Evolutionary conservation across 2,888 invertebrate genomes (phyloP).

Genomic region (Tachina fera): DNA sequence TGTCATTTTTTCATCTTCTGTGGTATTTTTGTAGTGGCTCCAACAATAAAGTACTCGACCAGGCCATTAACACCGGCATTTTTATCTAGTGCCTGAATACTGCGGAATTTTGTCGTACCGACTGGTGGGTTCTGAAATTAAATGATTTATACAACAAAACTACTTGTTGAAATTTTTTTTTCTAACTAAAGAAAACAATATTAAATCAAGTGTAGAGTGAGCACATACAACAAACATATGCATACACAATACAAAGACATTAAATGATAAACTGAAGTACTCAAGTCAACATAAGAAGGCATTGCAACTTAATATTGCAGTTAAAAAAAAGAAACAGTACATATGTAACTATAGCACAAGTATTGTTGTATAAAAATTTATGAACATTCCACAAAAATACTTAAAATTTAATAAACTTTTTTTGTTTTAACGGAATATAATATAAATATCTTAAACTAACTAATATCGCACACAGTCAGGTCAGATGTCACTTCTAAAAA

Average conservation of each 20-base stretch:
- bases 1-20: conserved; percentile 85
- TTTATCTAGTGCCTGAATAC: conserved; percentile 90
- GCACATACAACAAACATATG: neutral
- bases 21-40: conserved; percentile 84
- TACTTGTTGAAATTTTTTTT: conserved; percentile 2
- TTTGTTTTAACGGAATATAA: neutral
- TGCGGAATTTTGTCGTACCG: conserved; percentile 93
- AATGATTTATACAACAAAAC: conserved; percentile 49
- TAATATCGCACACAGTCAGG: neutral
- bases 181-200: conserved; percentile 59
- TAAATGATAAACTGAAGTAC: conserved; percentile 62
- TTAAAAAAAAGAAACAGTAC: neutral
- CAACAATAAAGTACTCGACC: conserved; percentile 92
- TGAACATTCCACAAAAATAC: neutral
- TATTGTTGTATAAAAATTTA: neutral
- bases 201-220: conserved; percentile 62
- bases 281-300: conserved; percentile 54
- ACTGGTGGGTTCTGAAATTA: conserved; percentile 91
- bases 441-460: no score
- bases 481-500: neutral
- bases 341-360: neutral
- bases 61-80: conserved; percentile 92
- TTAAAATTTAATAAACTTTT: neutral
- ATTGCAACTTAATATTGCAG: conserved; percentile 1
- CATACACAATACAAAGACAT: conserved; percentile 2